Evolutionary conservation across 2,888 invertebrate species (phyloP).

Genomic region (Stictocephala bisonia): DNA sequence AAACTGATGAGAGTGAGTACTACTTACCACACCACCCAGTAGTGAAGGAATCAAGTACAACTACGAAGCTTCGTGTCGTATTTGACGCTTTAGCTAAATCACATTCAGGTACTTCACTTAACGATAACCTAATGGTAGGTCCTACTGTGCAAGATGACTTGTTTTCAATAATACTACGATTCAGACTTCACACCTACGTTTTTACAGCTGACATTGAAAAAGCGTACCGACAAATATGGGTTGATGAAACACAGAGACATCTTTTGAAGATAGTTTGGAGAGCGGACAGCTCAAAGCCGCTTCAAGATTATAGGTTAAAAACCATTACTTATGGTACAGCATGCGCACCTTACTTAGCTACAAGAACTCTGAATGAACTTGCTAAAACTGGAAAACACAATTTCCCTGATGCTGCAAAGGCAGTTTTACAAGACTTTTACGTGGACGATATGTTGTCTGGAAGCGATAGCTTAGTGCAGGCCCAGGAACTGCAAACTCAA

Average conservation of each 20-base stretch:
- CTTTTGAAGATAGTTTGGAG: slow-evolving; percentile 58
- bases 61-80: slow-evolving; percentile 59
- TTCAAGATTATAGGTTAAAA: slow-evolving; percentile 50
- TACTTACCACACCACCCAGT: slow-evolving; percentile 61
- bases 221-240: slow-evolving; percentile 57
- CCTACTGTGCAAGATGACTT: slow-evolving; percentile 50
- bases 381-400: slow-evolving; percentile 37
- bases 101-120: slow-evolving; percentile 50
- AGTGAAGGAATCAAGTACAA: slow-evolving; percentile 53
- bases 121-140: slow-evolving; percentile 47
- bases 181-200: slow-evolving; percentile 43
- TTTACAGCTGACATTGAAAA: too few species aligned
- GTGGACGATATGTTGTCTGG: slow-evolving; percentile 56
- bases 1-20: slow-evolving; percentile 35
- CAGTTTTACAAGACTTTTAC: slow-evolving; percentile 52
- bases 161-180: slow-evolving; percentile 42
- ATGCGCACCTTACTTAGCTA: slow-evolving; percentile 53
- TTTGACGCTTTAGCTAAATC: too few species aligned
- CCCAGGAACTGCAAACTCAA: background rate
- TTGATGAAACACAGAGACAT: slow-evolving; percentile 50
- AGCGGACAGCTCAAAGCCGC: slow-evolving; percentile 44
- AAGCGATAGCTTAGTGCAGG: background rate
- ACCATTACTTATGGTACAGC: slow-evolving; percentile 58
- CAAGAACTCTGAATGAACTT: slow-evolving; percentile 50
- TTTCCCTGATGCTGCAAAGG: slow-evolving; percentile 47